These are phyloP conservation scores for Hycleus phaleratus DNA, from an alignment of 1,140 invertebrate species.

Conservation along the genomic window DNA sequence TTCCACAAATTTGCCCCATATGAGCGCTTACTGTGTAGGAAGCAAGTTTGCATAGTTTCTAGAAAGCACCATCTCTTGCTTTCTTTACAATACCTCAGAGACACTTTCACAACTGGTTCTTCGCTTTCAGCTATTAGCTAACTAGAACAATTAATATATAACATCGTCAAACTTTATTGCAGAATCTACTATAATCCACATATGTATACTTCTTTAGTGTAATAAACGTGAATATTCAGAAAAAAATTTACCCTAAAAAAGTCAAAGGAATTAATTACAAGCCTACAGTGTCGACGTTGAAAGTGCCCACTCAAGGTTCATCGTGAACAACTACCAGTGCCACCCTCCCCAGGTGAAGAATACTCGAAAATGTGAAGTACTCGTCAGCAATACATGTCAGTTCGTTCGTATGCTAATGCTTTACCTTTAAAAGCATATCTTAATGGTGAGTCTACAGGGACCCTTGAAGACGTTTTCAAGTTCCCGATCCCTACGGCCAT, in stretches of 20 bases:
- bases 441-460: slow-evolving; percentile 7
- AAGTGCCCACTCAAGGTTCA: slow-evolving; percentile 10
- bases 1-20: slow-evolving; percentile 7
- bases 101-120: slow-evolving; percentile 3
- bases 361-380: slow-evolving; percentile 4
- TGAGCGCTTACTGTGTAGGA: slow-evolving; percentile 8
- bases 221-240: too few species aligned
- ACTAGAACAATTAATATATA: slow-evolving; percentile 11
- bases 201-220: too few species aligned
- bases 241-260: background rate
- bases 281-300: slow-evolving; percentile 6
- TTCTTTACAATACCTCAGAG: slow-evolving; percentile 10
- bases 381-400: slow-evolving; percentile 10
- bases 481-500: slow-evolving; percentile 8
- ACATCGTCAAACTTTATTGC: background rate
- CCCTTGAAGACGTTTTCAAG: slow-evolving; percentile 12
- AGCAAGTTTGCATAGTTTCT: slow-evolving; percentile 10
- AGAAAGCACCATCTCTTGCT: slow-evolving; percentile 2
- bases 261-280: slow-evolving; percentile 13
- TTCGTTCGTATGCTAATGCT: slow-evolving; percentile 14
- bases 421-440: slow-evolving; percentile 14
- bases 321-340: too few species aligned
- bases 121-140: slow-evolving; percentile 5
- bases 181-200: too few species aligned
- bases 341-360: background rate